Evolutionary conservation across 2,888 invertebrate species (phyloP).

Genomic region (Stenotaenia linearis): DNA sequence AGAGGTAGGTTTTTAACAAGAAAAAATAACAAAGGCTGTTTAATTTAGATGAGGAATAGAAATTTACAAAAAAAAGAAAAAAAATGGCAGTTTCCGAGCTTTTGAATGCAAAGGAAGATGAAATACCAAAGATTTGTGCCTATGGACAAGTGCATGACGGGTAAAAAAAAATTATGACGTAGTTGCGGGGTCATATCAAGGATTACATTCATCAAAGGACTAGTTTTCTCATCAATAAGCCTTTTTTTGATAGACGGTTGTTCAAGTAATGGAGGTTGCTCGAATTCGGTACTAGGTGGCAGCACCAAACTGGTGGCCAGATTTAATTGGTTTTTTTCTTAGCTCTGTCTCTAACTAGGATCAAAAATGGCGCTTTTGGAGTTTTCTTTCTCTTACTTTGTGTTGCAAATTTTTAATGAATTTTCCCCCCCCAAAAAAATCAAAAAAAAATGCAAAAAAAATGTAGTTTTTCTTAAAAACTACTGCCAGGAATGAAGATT

Average conservation of each 20-base stretch:
- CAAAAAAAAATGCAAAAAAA: neutral
- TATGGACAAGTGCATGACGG: constrained; percentile 14
- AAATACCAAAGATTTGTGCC: constrained; percentile 10
- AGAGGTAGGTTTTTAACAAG: neutral
- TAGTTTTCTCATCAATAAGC: neutral
- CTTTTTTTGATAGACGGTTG: neutral
- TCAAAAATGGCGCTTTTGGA: constrained; percentile 5
- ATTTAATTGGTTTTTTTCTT: neutral
- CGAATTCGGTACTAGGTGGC: constrained; percentile 21
- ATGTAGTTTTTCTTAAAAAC: neutral
- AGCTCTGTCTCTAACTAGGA: neutral
- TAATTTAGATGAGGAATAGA: neutral
- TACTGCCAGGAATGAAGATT: neutral
- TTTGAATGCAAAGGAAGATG: neutral
- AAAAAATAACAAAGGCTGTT: neutral
- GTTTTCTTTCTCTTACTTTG: neutral
- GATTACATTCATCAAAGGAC: neutral
- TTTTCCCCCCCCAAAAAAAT: neutral
- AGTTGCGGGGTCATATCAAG: constrained; percentile 21
- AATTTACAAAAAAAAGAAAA: neutral
- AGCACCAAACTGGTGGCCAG: constrained; percentile 2
- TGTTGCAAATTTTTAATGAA: neutral
- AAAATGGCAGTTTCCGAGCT: neutral
- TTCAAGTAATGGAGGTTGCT: constrained; percentile 26
- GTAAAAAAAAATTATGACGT: constrained; percentile 11